A percentile compares a stretch with the other conserved stretches of the same genome.
phyloP scores from a whole-genome alignment of 1,140 invertebrate genomes.

The Drosophila pandora region DNA sequence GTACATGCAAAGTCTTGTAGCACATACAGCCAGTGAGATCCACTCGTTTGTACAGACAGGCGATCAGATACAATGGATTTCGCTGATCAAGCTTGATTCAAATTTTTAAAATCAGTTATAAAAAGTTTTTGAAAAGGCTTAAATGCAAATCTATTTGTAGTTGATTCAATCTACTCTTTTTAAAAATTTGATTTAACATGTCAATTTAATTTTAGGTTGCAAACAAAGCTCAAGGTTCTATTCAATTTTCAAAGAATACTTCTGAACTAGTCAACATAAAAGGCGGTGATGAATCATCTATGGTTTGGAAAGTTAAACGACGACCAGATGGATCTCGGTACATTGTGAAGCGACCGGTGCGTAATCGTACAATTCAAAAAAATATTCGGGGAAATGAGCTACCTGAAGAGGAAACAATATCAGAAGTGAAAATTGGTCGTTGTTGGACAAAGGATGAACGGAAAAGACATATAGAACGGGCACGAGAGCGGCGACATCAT shows the following conservation, averaged over 20 bases:
- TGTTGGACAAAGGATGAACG: constrained; percentile 93
- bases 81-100: no score
- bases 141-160: no score
- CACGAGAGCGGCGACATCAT: constrained; percentile 87
- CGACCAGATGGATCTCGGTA: constrained; percentile 91
- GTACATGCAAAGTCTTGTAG: no score
- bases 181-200: not conserved
- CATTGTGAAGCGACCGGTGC: constrained; percentile 89
- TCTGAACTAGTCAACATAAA: constrained; percentile 31
- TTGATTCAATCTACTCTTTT: no score
- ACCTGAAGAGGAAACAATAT: constrained; percentile 92
- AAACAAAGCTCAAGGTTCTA: constrained; percentile 27
- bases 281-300: constrained; percentile 79
- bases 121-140: no score
- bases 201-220: constrained; percentile 42
- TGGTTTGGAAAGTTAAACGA: constrained; percentile 93
- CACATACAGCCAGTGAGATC: no score
- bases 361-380: constrained; percentile 86
- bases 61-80: no score
- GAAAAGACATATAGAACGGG: constrained; percentile 89
- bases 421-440: constrained; percentile 91
- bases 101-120: no score
- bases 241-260: constrained; percentile 21
- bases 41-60: no score
- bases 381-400: constrained; percentile 88